Base-by-base conservation (phyloP, 2,113 vertebrate species). In the Typhlomys cinereus region DNA sequence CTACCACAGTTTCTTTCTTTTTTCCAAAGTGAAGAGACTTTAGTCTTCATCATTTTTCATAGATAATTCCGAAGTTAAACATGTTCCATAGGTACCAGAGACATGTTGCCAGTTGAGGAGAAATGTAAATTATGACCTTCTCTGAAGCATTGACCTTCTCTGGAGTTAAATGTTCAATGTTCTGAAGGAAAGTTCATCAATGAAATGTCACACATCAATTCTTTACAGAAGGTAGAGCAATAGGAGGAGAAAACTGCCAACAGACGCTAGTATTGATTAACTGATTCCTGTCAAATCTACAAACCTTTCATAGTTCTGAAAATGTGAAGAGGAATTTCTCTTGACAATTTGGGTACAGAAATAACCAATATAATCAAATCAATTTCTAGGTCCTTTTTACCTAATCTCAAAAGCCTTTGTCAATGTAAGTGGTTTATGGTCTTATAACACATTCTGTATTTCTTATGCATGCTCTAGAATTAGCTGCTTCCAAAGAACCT, bases 101-200 rank as follows among this genome's bases (percentile, higher is more conserved):
- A 57, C 7, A 46, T 82, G 44, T 41, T 91, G 2, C 23, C 90
- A 71, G 15, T 90, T 93, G 59, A 88, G 27, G 23, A 95, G 46
- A 93, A 90, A 92, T 88, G 52, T 93, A 92, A 92, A 76, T 94
- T 36, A 80, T 7, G 34, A 83, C 59, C 54, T 94, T 88, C 83
- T 89, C 20, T 84, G 89, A 88, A 29, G 46, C 76, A 88, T 4
- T 94, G 86, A 94, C 81, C 78, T 96, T 94, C 57, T 89, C n/a
- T 70, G n/a, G 18, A 92, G 74, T 83, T 80, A 46, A 91, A 75
- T 73, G 25, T 69, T 91, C 88, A 96, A 91, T 75, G 13, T 89
- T 86, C 48, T 92, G n/a, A 95, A 93, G 93, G 73, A 85, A 93
- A 92, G 57, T 69, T 90, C 76, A 93, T 93, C 54, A 94, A 71